phyloP scores from a whole-genome alignment of 2,113 vertebrate genomes.

The Leiothrix lutea region DNA sequence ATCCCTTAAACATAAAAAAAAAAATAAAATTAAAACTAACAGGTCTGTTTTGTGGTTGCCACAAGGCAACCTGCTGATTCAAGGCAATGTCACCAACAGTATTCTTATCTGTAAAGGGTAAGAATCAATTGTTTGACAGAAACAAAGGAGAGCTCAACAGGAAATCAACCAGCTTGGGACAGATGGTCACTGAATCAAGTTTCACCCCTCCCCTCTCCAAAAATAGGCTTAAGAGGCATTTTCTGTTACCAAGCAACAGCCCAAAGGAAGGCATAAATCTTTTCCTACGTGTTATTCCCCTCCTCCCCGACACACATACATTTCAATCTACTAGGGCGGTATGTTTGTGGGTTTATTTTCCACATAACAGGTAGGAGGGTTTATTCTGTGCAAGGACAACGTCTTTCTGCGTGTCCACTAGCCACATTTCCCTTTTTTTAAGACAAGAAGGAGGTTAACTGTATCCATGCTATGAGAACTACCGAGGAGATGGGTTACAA shows the following conservation, averaged over 20 bases:
- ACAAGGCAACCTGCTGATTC: conserved; percentile 70
- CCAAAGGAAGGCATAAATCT: conserved; percentile 65
- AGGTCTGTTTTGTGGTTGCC: neutral
- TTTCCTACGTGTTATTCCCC: conserved; percentile 43
- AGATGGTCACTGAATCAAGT: conserved; percentile 91
- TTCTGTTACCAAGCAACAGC: conserved; percentile 73
- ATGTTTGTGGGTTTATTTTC: neutral
- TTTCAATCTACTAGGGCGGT: conserved; percentile 32
- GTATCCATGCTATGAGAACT: neutral
- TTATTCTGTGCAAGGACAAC: neutral
- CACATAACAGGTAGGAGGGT: neutral
- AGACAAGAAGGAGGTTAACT: neutral
- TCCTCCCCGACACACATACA: neutral
- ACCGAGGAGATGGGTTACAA: neutral
- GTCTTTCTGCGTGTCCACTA: neutral
- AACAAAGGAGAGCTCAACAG: conserved; percentile 90
- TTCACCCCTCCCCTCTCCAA: conserved; percentile 81
- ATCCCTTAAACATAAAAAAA: neutral
- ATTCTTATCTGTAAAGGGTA: conserved; percentile 90
- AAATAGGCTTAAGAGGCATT: conserved; percentile 75
- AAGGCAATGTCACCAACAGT: conserved; percentile 69
- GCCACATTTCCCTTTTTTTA: neutral
- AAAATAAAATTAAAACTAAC: neutral
- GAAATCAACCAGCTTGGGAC: conserved; percentile 86
- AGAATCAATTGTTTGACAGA: conserved; percentile 87